A percentile compares a stretch with the other conserved stretches of the same genome.
These are phyloP conservation scores for Xylocopa sonorina DNA, from an alignment of 1,140 invertebrate species.

Conservation along the genomic window DNA sequence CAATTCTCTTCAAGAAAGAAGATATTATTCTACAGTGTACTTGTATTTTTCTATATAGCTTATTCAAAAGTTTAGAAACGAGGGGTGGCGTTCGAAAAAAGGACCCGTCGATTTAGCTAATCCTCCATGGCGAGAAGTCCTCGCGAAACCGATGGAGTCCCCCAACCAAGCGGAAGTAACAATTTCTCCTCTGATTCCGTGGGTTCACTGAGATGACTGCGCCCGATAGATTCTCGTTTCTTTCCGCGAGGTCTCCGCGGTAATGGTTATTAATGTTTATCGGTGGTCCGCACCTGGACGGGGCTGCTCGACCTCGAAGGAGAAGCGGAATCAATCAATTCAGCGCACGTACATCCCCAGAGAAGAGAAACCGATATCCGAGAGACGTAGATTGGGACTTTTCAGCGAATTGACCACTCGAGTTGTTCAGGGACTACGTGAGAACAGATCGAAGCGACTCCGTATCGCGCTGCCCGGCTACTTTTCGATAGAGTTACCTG, in stretches of 20 bases:
- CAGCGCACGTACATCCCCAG: slow-evolving; percentile 26
- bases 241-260: not conserved
- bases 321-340: slow-evolving; percentile 60
- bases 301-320: slow-evolving; percentile 19
- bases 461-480: not conserved
- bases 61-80: too few relatives aligned
- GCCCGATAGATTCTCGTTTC: too few relatives aligned
- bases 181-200: too few relatives aligned
- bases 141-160: too few relatives aligned
- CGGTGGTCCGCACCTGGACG: slow-evolving; percentile 32
- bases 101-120: too few relatives aligned
- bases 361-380: slow-evolving; percentile 45
- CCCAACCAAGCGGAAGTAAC: too few relatives aligned
- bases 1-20: too few relatives aligned
- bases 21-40: too few relatives aligned
- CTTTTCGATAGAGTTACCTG: not conserved
- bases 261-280: slow-evolving; percentile 56
- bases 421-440: slow-evolving; percentile 34
- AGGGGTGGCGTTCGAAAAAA: too few relatives aligned
- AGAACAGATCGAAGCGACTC: slow-evolving; percentile 33
- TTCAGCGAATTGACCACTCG: slow-evolving; percentile 55
- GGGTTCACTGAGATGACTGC: too few relatives aligned
- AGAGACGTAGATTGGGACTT: slow-evolving; percentile 35
- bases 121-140: too few relatives aligned
- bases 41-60: too few relatives aligned